Conservation (phyloP, 2,113 vertebrate species). For the Bujurquina vittata region DNA sequence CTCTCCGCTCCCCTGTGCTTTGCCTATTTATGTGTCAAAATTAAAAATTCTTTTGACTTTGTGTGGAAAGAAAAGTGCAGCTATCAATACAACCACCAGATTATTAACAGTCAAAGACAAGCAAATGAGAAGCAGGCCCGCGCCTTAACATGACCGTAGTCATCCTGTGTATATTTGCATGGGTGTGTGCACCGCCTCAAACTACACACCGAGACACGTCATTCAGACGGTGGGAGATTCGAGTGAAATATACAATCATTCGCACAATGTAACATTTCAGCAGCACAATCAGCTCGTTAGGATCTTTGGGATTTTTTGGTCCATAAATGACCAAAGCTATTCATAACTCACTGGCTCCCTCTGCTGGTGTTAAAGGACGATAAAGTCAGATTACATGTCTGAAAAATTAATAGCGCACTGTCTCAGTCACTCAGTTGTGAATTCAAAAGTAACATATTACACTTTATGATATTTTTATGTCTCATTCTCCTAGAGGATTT, state of each 20-base stretch:
- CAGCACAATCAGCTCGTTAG: slow-evolving; percentile 22
- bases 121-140: slow-evolving; percentile 3
- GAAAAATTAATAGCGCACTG: slow-evolving; percentile 7
- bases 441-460: background rate
- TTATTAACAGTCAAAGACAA: slow-evolving; percentile 12
- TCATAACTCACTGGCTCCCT: slow-evolving; percentile 61
- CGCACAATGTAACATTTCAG: slow-evolving; percentile 1
- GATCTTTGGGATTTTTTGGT: slow-evolving; percentile 1
- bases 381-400: background rate
- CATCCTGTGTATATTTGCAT: slow-evolving; percentile 1
- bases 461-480: background rate
- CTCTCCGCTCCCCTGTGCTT: background rate
- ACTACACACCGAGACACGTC: background rate
- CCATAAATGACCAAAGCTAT: slow-evolving; percentile 30
- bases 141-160: background rate
- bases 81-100: background rate
- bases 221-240: background rate
- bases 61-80: slow-evolving; percentile 14
- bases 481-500: background rate
- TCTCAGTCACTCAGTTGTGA: background rate
- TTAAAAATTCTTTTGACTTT: slow-evolving; percentile 22
- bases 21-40: slow-evolving; percentile 1
- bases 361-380: slow-evolving; percentile 59
- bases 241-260: slow-evolving; percentile 12
- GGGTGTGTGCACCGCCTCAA: background rate